Conservation (phyloP, 1,140 invertebrate genomes). For the Drosophila ironensis region DNA sequence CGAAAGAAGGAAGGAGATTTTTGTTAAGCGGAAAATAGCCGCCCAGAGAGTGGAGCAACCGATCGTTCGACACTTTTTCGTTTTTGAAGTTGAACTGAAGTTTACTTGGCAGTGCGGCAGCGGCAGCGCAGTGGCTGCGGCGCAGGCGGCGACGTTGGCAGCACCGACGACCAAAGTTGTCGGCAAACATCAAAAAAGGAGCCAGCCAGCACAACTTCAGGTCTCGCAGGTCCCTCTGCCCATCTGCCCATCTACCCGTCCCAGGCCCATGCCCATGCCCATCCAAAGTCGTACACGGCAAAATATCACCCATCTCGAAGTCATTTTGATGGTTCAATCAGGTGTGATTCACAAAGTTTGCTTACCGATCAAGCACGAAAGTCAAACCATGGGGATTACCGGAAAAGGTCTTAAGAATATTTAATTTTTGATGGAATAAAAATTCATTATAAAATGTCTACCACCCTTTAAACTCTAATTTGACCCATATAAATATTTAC, state of each 20-base stretch:
- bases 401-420: no score
- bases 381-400: no score
- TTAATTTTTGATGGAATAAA: no score
- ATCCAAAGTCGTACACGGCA: background rate
- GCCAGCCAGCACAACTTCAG: constrained; percentile 70
- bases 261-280: constrained; percentile 7
- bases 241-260: constrained; percentile 25
- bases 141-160: constrained; percentile 47
- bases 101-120: constrained; percentile 65
- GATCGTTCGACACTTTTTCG: constrained; percentile 72
- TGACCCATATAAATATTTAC: no score
- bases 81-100: constrained; percentile 73
- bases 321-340: no score
- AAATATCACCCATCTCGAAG: no score
- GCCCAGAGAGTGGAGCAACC: constrained; percentile 59
- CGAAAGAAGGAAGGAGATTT: constrained; percentile 52
- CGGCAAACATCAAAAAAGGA: constrained; percentile 72
- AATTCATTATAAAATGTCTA: no score
- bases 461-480: no score
- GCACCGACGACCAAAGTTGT: constrained; percentile 64
- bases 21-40: constrained; percentile 79
- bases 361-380: no score
- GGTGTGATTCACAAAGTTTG: no score
- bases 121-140: constrained; percentile 48
- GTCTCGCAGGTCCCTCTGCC: constrained; percentile 44